Evolutionary conservation across 2,113 vertebrate genomes (phyloP), one percentile per base, ranked within the genome.

Genomic region (Trochalopteron elliotii): DNA sequence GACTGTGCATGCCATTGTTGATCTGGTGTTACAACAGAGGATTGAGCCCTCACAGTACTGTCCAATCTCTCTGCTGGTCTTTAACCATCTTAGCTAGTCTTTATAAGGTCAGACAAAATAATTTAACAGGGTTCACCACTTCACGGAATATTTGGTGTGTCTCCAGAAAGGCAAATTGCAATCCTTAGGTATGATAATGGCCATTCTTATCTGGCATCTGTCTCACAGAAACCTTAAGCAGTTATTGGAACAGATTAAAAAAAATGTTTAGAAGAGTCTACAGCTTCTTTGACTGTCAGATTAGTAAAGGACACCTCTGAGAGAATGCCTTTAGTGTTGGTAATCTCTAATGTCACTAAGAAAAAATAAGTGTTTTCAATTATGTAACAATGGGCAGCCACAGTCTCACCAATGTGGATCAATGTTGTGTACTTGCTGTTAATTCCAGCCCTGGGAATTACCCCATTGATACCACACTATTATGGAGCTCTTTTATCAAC

Each of bases 11-110:
- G 15, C n/a, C 10, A 3, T 25, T 53, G 31, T 31, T 87, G 42
- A 53, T 67, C 31, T 76, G 15, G 3, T 80, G 37, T 68, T 71
- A 40, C 27, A 71, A 8, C 6, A 40, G 56, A 76, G 31, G 8
- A 44, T 1, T 0, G 2, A 89, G 9, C 10, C 13, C 75, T 78
- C n/a, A 24, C 37, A 25, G 56, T 31, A n/a, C 39, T 25, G 13
- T 24, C 9, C 19, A 19, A 8, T 47, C 47, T 67, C 15, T 82
- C 52, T 78, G 11, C 16, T 69, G 24, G 23, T 33, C 25, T 60
- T 50, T 39, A 45, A 60, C 50, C 9, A 59, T 50, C 5, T 61
- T 45, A 49, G 8, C 30, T 64, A 10, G 27, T 61, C 27, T 85
- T 85, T 31, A 8, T 49, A 49, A 56, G 22, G 27, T 20, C 24